Conservation (phyloP, 2,113 vertebrate species). For the Candoia aspera region DNA sequence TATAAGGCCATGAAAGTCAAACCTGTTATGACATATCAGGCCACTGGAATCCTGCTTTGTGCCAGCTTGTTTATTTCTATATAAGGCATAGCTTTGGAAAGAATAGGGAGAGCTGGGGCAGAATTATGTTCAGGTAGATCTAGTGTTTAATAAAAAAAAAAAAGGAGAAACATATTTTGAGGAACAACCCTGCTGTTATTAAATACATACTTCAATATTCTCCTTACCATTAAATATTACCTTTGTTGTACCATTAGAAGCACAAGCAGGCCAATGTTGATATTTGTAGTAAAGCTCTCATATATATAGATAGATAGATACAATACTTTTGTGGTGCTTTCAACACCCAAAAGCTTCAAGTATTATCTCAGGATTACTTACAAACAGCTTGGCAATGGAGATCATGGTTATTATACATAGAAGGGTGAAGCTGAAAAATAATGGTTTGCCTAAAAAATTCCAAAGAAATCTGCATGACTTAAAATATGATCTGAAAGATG, state of each 20-base stretch:
- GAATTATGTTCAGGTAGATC: slow-evolving; percentile 64
- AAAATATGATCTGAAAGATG: background rate
- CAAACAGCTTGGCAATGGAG: background rate
- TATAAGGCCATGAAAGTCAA: slow-evolving; percentile 76
- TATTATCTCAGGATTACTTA: slow-evolving; percentile 2
- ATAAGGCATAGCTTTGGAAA: slow-evolving; percentile 80
- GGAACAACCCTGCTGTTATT: slow-evolving; percentile 50
- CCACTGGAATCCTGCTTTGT: slow-evolving; percentile 76
- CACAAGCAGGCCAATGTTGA: slow-evolving; percentile 28
- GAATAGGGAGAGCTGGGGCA: slow-evolving; percentile 66
- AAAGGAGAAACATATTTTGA: slow-evolving; percentile 46
- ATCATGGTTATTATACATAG: background rate
- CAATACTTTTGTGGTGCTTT: background rate
- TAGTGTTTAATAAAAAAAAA: slow-evolving; percentile 66
- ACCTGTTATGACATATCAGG: slow-evolving; percentile 78
- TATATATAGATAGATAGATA: slow-evolving; percentile 34
- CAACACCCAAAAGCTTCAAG: background rate
- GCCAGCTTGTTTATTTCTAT: slow-evolving; percentile 81
- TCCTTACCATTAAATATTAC: slow-evolving; percentile 29
- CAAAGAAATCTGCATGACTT: background rate
- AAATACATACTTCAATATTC: slow-evolving; percentile 39
- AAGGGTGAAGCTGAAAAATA: background rate
- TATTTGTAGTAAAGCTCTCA: background rate
- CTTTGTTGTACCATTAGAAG: slow-evolving; percentile 35
- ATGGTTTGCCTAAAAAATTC: background rate